phyloP scores from a whole-genome alignment of 2,113 vertebrate genomes.

The Damaliscus lunatus region DNA sequence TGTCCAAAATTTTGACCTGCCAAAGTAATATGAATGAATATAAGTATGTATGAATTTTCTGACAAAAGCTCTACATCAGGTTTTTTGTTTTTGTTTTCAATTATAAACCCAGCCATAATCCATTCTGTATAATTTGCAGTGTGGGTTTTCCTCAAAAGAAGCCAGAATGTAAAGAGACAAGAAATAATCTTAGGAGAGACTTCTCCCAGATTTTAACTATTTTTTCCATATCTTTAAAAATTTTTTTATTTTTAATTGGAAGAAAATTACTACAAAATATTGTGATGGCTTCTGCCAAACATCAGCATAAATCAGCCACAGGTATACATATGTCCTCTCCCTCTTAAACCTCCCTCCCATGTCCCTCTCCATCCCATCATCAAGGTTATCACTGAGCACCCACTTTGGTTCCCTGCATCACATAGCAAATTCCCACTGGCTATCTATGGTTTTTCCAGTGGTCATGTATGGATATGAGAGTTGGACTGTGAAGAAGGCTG shows the following conservation, averaged over 20 bases:
- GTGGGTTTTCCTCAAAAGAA: not conserved
- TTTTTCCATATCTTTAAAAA: not conserved
- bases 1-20: not conserved
- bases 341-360: not conserved
- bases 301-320: not conserved
- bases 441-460: too few species aligned
- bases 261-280: not conserved
- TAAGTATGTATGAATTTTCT: not conserved
- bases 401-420: not conserved
- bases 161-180: not conserved
- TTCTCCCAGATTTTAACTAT: not conserved
- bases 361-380: not conserved
- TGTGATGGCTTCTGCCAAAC: not conserved
- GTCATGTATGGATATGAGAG: too few species aligned
- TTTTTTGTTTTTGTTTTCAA: not conserved
- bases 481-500: too few species aligned
- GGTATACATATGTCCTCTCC: not conserved
- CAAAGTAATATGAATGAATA: not conserved
- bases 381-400: not conserved
- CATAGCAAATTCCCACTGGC: not conserved
- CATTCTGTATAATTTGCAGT: not conserved
- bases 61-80: not conserved
- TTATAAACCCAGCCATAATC: not conserved
- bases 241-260: not conserved
- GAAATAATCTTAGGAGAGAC: not conserved